Base-by-base conservation (phyloP, 2,888 invertebrate genomes). In the Synergus gifuensis region DNA sequence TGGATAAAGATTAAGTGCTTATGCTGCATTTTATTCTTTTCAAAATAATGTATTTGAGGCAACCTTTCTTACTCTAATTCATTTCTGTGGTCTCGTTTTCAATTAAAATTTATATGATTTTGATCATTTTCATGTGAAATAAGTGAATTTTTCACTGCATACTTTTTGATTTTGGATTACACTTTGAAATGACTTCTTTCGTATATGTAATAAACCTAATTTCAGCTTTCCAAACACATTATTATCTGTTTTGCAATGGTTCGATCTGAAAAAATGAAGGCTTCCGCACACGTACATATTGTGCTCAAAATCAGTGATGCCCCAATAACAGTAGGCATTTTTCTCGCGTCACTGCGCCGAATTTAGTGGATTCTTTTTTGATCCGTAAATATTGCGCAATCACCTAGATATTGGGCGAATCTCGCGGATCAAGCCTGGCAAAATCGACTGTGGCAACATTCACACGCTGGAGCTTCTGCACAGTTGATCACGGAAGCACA, bases 401-500 rank as follows among this genome's bases (percentile, higher is more conserved):
- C 77, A 36, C 46, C 63, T 18, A 40, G 54, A 28, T 22, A 69
- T 69, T 58, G 67, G 28, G 46, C 18, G 60, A 46, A 77, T 78
- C 79, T 73, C 22, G 54, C 49, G 60, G 54, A 49, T 66, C 64
- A n/a, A 69, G 67, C 66, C 66, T 77, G 81, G 82, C 80, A 83
- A 83, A 84, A 85, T 84, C 83, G 81, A 84, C 81, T 78, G 40
- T 42, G 81, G 83, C 82, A 84, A 83, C 84, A 82, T 88, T 88
- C 87, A 81, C 85, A 86, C 85, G 85, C 79, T 82, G 81, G 81
- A n/a, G 44, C 46, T 77, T 60, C 42, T 22, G 44, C 46, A 66
- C 63, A 49, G 67, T 58, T 58, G 49, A 78, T 79, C 84, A 82
- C 84, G 86, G 86, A 88, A 87, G 86, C 85, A 85, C 79, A 83